Percentiles rank a stretch among this genome's conserved stretches.
phyloP scores from a whole-genome alignment of 1,140 invertebrate genomes.

The Mizuhopecten yessoensis region DNA sequence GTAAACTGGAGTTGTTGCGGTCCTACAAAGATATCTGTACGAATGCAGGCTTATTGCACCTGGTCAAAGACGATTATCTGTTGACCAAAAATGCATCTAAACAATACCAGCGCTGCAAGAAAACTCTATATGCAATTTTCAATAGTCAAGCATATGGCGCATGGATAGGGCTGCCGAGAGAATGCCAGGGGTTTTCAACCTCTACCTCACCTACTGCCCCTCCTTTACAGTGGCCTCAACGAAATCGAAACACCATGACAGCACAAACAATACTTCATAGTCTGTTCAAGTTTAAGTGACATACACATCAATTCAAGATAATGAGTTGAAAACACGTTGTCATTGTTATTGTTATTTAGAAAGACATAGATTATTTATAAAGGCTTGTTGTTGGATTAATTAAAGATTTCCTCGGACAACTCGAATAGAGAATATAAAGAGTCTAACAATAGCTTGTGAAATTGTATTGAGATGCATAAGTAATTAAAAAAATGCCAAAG shows the following conservation, averaged over 20 bases:
- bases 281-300: too few relatives aligned
- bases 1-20: slow-evolving; percentile 16
- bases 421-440: too few relatives aligned
- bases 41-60: background rate
- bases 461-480: too few relatives aligned
- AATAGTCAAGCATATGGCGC: background rate
- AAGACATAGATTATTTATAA: too few relatives aligned
- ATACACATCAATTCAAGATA: too few relatives aligned
- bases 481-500: too few relatives aligned
- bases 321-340: too few relatives aligned
- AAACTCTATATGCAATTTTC: background rate
- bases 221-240: background rate
- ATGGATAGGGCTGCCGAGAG: slow-evolving; percentile 23
- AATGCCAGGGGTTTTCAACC: background rate
- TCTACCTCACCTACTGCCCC: background rate
- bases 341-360: too few relatives aligned
- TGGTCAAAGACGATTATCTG: background rate
- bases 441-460: too few relatives aligned
- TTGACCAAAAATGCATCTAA: background rate
- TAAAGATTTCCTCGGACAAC: too few relatives aligned
- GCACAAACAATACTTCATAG: background rate
- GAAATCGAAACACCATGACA: background rate
- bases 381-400: too few relatives aligned
- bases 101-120: slow-evolving; percentile 41
- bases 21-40: background rate